Evolutionary conservation across 1,140 invertebrate species (phyloP).

Genomic region (Papilio polyxenes): DNA sequence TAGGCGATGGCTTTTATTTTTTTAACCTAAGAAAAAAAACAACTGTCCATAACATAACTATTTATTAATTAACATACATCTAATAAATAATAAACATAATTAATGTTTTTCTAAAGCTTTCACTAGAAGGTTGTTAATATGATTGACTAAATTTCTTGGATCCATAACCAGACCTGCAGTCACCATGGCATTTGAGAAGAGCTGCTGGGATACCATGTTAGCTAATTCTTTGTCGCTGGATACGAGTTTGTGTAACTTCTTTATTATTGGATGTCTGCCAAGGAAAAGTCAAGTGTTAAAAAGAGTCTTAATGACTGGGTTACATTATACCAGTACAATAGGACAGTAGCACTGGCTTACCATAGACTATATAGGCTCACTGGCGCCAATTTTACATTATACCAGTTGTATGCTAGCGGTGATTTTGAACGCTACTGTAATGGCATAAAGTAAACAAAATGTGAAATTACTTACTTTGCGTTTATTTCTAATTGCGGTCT

Average conservation of each 20-base stretch:
- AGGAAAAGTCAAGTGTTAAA: slow-evolving; percentile 39
- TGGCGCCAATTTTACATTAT: too few species aligned
- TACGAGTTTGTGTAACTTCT: slow-evolving; percentile 90
- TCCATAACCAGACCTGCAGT: slow-evolving; percentile 97
- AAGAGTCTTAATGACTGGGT: not conserved
- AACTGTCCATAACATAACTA: slow-evolving; percentile 20
- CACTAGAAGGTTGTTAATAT: slow-evolving; percentile 93
- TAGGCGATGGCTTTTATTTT: too few species aligned
- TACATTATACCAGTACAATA: too few species aligned
- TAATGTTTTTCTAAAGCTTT: slow-evolving; percentile 92
- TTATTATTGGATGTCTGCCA: slow-evolving; percentile 93
- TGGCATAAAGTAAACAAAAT: not conserved
- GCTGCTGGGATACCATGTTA: slow-evolving; percentile 91
- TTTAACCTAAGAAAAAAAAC: not conserved
- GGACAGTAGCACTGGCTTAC: too few species aligned
- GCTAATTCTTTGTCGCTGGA: slow-evolving; percentile 90
- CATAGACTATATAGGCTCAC: too few species aligned
- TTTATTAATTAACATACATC: slow-evolving; percentile 23
- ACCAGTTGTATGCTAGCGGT: too few species aligned
- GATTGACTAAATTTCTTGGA: slow-evolving; percentile 89
- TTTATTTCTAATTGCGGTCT: slow-evolving; percentile 97
- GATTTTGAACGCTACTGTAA: too few species aligned
- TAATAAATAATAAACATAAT: slow-evolving; percentile 19
- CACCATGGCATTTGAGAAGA: slow-evolving; percentile 97
- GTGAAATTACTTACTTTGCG: slow-evolving; percentile 84